phyloP scores from a whole-genome alignment of 2,113 vertebrate species.

The Halcyon malimbica region DNA sequence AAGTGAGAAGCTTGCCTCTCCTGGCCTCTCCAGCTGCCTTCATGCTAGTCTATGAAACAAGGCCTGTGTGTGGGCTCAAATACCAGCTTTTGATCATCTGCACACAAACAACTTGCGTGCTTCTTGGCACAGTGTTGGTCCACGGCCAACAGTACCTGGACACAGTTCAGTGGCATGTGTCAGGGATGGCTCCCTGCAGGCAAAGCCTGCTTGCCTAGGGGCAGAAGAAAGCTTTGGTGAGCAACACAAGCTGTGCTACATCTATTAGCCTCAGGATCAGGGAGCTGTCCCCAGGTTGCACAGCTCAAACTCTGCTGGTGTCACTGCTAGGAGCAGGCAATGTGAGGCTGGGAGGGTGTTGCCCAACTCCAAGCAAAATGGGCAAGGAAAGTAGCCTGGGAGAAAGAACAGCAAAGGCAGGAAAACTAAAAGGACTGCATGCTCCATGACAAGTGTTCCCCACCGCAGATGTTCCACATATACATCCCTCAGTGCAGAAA shows the following conservation, averaged over 20 bases:
- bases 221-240: background rate
- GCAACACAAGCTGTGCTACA: background rate
- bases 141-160: background rate
- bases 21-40: background rate
- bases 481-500: background rate
- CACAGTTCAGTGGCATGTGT: fast-evolving
- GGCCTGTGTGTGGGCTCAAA: background rate
- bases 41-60: background rate
- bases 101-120: background rate
- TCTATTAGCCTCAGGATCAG: background rate
- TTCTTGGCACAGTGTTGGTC: background rate
- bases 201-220: background rate
- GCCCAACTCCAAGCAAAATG: background rate
- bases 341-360: background rate
- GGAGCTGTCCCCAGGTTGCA: too few species aligned
- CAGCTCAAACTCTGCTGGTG: background rate
- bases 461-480: background rate
- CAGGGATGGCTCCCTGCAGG: background rate
- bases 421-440: background rate
- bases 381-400: background rate
- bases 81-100: background rate
- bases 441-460: fast-evolving
- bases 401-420: background rate
- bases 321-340: background rate
- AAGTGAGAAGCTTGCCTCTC: background rate